Conservation (phyloP, 2,113 vertebrate species). For the Jacana jacana region DNA sequence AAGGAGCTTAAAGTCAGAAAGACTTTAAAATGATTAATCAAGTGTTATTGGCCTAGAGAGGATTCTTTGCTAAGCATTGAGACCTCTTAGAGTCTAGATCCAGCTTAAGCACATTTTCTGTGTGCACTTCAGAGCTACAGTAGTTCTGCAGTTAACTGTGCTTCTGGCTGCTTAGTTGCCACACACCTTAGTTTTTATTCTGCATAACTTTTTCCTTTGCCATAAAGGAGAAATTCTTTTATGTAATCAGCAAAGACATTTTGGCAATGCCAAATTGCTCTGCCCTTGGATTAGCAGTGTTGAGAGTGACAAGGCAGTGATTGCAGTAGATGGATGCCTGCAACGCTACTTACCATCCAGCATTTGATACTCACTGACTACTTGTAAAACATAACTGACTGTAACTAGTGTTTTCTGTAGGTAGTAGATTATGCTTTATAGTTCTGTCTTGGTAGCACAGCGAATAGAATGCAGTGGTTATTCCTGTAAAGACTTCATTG, state of each 20-base stretch:
- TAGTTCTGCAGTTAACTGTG: not conserved
- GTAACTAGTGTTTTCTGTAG: not conserved
- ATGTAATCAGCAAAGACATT: not conserved
- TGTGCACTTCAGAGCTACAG: not conserved
- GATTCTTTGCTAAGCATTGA: slow-evolving; percentile 44
- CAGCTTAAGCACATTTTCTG: slow-evolving; percentile 19
- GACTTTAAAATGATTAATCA: slow-evolving; percentile 63
- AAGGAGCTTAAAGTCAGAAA: slow-evolving; percentile 51
- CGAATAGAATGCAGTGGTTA: not conserved
- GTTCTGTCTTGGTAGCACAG: not conserved
- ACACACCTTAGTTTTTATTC: not conserved
- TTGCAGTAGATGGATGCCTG: not conserved
- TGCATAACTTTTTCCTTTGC: not conserved
- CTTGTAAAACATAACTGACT: not conserved
- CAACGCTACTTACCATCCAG: not conserved
- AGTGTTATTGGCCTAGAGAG: slow-evolving; percentile 48
- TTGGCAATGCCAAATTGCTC: not conserved
- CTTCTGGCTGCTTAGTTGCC: not conserved
- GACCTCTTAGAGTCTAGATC: slow-evolving; percentile 2
- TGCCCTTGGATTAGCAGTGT: not conserved
- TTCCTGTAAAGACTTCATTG: not conserved
- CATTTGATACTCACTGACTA: not conserved
- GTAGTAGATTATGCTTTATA: not conserved
- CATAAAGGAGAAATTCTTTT: not conserved
- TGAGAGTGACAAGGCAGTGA: not conserved